phyloP scores from a whole-genome alignment of 2,113 vertebrate species.

The Malurus alboscapulatus region DNA sequence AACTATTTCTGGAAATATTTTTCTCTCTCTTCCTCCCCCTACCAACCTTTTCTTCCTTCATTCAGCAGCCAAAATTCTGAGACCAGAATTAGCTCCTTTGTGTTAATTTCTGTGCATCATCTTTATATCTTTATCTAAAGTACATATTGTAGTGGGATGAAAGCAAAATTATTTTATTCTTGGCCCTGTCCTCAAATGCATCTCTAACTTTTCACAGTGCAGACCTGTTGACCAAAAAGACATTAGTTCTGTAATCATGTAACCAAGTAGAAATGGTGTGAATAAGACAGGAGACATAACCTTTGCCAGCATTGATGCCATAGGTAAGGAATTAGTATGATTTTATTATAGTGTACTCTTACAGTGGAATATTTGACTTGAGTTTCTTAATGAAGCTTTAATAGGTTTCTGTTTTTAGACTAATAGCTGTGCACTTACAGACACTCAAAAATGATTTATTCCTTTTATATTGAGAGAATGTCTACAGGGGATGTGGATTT shows the following conservation, averaged over 20 bases:
- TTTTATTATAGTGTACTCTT: background rate
- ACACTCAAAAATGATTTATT: background rate
- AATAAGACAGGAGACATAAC: background rate
- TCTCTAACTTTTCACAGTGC: background rate
- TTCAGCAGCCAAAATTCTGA: background rate
- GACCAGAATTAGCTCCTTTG: background rate
- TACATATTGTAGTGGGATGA: background rate
- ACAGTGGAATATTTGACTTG: background rate
- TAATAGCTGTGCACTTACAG: background rate
- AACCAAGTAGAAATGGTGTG: background rate
- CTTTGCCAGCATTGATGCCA: background rate
- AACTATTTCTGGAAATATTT: background rate
- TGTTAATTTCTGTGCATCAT: background rate
- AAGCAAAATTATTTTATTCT: background rate
- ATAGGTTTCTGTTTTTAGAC: conserved; percentile 3
- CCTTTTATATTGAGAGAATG: background rate
- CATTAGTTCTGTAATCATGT: background rate
- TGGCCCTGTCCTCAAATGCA: background rate
- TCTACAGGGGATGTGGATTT: background rate
- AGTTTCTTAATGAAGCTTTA: conserved; percentile 12
- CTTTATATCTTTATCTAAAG: background rate
- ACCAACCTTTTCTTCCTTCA: background rate
- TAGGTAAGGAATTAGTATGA: background rate
- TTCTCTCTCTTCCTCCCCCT: background rate
- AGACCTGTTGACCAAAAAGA: background rate